Conservation (phyloP, 92 coral and sea anemone species). For the Isaurus tuberculatus region DNA sequence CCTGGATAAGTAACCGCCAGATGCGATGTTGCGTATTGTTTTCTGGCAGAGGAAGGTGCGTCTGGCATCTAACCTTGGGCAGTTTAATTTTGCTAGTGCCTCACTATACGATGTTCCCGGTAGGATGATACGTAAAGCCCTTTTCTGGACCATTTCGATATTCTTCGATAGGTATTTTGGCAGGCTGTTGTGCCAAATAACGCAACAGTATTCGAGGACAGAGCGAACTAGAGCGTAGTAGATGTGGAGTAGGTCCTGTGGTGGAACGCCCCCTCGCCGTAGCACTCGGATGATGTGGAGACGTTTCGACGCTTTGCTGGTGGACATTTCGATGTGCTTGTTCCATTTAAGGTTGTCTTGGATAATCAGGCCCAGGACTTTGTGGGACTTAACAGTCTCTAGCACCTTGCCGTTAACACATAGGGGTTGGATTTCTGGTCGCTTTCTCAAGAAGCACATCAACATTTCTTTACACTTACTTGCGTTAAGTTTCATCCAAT, state of each 20-base stretch:
- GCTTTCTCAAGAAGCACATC: slow-evolving; percentile 18
- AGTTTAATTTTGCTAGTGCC: no score
- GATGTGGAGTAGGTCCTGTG: neutral
- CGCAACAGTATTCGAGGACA: neutral
- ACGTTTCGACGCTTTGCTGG: neutral
- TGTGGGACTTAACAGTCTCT: slow-evolving; percentile 22
- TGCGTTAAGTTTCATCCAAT: neutral
- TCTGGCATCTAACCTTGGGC: no score
- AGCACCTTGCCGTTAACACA: slow-evolving; percentile 2
- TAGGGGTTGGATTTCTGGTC: neutral
- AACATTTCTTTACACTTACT: slow-evolving; percentile 34
- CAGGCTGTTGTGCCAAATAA: neutral
- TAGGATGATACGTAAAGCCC: neutral
- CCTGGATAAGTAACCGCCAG: no score
- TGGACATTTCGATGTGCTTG: no score
- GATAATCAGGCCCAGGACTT: slow-evolving; percentile 18
- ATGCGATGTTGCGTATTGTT: no score
- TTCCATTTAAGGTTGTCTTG: no score
- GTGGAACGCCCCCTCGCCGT: no score
- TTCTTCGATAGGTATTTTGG: neutral
- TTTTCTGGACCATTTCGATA: neutral
- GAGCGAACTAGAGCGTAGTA: neutral
- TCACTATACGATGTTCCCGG: no score
- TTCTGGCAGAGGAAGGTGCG: no score
- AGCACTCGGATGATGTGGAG: neutral